Evolutionary conservation across 2,113 vertebrate genomes (phyloP), one percentile per base, ranked within the genome.

Genomic region (Sturnus vulgaris): DNA sequence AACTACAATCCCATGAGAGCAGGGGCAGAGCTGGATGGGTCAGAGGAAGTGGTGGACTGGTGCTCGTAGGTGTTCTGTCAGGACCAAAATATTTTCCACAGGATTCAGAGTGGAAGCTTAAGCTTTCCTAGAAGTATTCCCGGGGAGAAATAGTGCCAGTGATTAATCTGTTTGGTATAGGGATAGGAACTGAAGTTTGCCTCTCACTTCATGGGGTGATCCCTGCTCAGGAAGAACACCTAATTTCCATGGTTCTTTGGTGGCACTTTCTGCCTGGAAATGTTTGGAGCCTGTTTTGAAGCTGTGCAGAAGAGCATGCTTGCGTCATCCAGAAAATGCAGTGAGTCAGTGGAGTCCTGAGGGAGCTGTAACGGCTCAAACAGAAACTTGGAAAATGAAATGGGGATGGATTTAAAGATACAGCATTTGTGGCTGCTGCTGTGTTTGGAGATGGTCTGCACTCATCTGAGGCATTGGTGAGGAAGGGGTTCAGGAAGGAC

Each of bases 241-340:
- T 88, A 82, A 59, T 69, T 56, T 83, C 20, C 71, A 44, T 22
- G 60, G 57, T 70, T 89, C 71, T 93, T 88, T 68, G 22, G 42
- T 78, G 88, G 92, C 92, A 85, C 42, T 72, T 78, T 90, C 25
- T 75, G 96, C 87, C 94, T 96, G 97, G 96, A 77, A 91, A 66
- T 30, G 56, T 53, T 94, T 92, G 91, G 93, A 86, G 96, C 50
- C 93, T 96, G 95, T 97, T 96, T 97, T 95, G 96, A 96, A 95
- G 96, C 72, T 96, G 93, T 92, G 92, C 97, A 96, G 97, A 95
- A 82, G 88, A 86, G 96, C 55, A 21, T 86, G 93, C 97, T 97
- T 98, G 97, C 97, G 96, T 98, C 98, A 98, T 95, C 90, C 89
- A 66, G 88, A 97, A 97, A 97, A 97, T 90, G 95, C 96, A 93